phyloP scores from a whole-genome alignment of 1,140 invertebrate species.

The Metopolophium dirhodum region DNA sequence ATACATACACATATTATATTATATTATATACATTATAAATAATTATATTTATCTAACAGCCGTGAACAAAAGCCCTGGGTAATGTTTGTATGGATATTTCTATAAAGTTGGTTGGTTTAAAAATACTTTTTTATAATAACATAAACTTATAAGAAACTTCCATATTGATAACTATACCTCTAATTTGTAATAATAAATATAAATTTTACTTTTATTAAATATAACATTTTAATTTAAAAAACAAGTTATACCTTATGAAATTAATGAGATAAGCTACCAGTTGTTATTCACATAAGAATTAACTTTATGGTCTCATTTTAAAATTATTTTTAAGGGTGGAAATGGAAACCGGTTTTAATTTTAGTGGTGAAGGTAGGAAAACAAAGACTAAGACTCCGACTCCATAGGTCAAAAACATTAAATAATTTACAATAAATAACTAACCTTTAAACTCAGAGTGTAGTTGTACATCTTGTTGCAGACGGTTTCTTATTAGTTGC shows the following conservation, averaged over 20 bases:
- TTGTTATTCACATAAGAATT: no score
- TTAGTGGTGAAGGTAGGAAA: background rate
- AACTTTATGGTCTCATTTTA: no score
- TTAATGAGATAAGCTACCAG: background rate
- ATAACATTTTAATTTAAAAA: background rate
- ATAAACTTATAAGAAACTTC: background rate
- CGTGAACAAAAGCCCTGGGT: no score
- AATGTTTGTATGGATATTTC: background rate
- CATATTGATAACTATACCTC: background rate
- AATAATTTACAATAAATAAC: background rate
- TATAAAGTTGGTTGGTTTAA: no score
- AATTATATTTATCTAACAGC: background rate
- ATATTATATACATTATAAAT: slow-evolving; percentile 3
- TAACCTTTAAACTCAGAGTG: slow-evolving; percentile 54
- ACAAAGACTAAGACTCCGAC: background rate
- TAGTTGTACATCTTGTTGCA: slow-evolving; percentile 51
- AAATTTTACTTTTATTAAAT: background rate
- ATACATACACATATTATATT: slow-evolving; percentile 24
- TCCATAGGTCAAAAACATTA: background rate
- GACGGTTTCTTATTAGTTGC: slow-evolving; percentile 4
- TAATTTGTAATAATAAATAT: background rate
- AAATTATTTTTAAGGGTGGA: no score
- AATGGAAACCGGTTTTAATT: background rate
- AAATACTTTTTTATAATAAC: background rate
- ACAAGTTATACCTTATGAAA: background rate